Evolutionary conservation across 2,888 invertebrate genomes (phyloP).

Genomic region (Molorchus minor): DNA sequence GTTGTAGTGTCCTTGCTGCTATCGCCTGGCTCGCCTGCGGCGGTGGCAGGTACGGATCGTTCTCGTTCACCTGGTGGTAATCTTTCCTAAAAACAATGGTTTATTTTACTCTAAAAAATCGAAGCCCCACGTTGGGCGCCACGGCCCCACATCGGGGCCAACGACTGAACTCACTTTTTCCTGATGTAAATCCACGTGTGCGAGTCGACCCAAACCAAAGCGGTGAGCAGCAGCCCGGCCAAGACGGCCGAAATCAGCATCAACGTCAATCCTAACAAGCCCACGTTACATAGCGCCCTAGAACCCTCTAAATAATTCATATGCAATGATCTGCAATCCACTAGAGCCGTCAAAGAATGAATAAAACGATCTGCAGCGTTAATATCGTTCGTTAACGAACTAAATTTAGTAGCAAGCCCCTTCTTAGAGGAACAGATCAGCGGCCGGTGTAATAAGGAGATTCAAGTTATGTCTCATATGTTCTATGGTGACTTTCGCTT

Average conservation of each 20-base stretch:
- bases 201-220: conserved; percentile 93
- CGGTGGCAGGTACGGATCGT: conserved; percentile 80
- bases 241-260: conserved; percentile 87
- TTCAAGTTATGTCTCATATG: conserved; percentile 66
- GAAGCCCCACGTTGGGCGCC: neutral
- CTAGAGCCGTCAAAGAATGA: conserved; percentile 73
- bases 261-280: conserved; percentile 82
- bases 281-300: conserved; percentile 83
- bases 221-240: conserved; percentile 89
- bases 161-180: conserved; percentile 74
- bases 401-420: conserved; percentile 74
- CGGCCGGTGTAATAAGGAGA: conserved; percentile 64
- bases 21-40: conserved; percentile 69
- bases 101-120: neutral
- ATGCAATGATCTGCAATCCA: conserved; percentile 86
- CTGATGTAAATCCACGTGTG: conserved; percentile 97
- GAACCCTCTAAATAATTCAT: conserved; percentile 81
- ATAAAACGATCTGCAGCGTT: conserved; percentile 79
- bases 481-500: conserved; percentile 66
- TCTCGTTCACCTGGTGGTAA: conserved; percentile 85
- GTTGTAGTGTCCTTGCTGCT: conserved; percentile 69
- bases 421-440: conserved; percentile 63
- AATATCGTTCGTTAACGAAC: conserved; percentile 79
- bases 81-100: conserved; percentile 70
- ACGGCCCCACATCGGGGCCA: neutral